Base-by-base conservation (phyloP, 2,797 vertebrate genomes). In the Falco novaeseelandiae region DNA sequence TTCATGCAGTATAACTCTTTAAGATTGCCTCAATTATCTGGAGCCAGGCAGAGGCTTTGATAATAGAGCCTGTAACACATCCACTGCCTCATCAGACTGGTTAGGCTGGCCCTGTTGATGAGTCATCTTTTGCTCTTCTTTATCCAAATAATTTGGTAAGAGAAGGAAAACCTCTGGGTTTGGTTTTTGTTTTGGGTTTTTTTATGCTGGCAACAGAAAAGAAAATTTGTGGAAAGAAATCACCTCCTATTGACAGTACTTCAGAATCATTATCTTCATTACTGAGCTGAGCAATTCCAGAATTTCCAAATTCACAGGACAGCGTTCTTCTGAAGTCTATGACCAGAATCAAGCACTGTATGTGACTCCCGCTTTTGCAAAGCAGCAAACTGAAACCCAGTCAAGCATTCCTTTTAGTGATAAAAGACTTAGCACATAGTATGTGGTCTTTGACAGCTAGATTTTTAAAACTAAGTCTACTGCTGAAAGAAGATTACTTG, bases 91-190 rank as follows among this genome's bases (percentile, higher is more conserved):
- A 94, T 63, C 89, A 87, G 91, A 95, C 91, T 89, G 89, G 93
- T 92, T 94, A 82, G 77, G 81, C 44, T 71, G 46, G 89, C 72
- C 82, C 91, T 80, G 73, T 5, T 88, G 65, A 95, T 80, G 89
- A 96, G 29, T 96, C 87, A 91, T 62, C 71, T 77, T 93, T 86
- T 49, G 71, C 36, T 83, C 62, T 58, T 94, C 81, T 89, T 88
- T 76, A 67, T 83, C 49, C 72, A 46, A 80, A 83, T 2, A 81
- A 52, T 46, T 69, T 65, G 29, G 52, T 83, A 69, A 85, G 22
- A 83, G 40, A 21, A 81, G 4, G 42, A 85, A 87, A 90, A 58
- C 20, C 19, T 85, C 63, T 54, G 20, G 7, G 4, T 5, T 66
- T 14, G 40, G 12, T 40, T 40, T 40, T 40, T 40, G 40, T 40